Conservation (phyloP, 2,113 vertebrate species). For the Sminthopsis crassicaudata region DNA sequence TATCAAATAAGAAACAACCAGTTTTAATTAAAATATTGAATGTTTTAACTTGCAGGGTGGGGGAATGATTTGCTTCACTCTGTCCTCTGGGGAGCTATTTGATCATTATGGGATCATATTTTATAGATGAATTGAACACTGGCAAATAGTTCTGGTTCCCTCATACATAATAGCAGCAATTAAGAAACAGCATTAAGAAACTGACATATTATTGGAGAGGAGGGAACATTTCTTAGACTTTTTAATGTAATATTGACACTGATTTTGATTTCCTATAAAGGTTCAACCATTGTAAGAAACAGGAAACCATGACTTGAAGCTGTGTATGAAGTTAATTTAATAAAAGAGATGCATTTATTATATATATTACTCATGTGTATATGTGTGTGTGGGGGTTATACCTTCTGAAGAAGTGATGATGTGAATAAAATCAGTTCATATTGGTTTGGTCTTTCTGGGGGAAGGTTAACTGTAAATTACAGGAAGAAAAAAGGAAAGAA, state of each 20-base stretch:
- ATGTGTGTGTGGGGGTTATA: neutral
- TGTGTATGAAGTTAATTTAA: slow-evolving; percentile 2
- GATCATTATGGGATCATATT: slow-evolving; percentile 77
- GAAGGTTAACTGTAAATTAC: neutral
- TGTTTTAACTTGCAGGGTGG: slow-evolving; percentile 78
- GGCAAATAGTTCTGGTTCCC: slow-evolving; percentile 57
- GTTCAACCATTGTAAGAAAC: neutral
- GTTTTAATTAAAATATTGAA: slow-evolving; percentile 85
- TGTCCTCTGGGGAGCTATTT: slow-evolving; percentile 82
- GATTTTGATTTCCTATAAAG: neutral
- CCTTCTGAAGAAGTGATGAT: neutral
- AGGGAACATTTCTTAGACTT: neutral
- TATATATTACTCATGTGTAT: no score
- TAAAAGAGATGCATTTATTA: neutral
- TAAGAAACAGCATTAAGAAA: neutral
- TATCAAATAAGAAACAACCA: slow-evolving; percentile 81
- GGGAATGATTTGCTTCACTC: slow-evolving; percentile 66
- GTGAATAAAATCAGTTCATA: neutral
- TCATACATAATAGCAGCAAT: slow-evolving; percentile 1
- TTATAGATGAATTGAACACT: slow-evolving; percentile 79
- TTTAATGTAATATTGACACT: neutral
- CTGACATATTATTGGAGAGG: slow-evolving; percentile 21
- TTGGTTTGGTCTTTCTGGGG: neutral
- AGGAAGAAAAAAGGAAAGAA: neutral
- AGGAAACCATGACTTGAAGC: neutral